Evolutionary conservation across 2,113 vertebrate species (phyloP).

Genomic region (Philantomba maxwellii): DNA sequence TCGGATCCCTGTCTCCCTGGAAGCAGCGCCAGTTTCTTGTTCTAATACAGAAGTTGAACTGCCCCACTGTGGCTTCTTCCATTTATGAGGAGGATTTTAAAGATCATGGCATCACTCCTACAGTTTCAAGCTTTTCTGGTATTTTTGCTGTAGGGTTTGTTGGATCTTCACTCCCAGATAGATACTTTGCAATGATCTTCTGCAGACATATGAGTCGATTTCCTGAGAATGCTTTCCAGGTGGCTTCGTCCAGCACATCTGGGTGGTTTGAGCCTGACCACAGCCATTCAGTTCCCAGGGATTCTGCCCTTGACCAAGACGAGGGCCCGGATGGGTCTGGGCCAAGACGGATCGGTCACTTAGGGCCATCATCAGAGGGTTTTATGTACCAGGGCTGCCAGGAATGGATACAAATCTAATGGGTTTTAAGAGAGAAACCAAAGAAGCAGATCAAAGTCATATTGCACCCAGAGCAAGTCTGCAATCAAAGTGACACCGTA

Average conservation of each 20-base stretch:
- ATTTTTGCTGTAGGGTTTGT: neutral
- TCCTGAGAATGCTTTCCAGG: neutral
- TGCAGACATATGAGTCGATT: neutral
- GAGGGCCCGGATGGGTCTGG: accelerated
- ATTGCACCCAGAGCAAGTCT: neutral
- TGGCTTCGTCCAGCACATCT: neutral
- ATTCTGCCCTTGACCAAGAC: accelerated
- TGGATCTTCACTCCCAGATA: neutral
- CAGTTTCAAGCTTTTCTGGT: neutral
- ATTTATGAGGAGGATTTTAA: neutral
- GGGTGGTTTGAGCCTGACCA: no score
- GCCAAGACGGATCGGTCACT: neutral
- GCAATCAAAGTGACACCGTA: neutral
- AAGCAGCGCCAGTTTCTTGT: neutral
- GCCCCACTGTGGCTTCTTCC: neutral
- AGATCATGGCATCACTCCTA: neutral
- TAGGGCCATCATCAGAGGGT: no score
- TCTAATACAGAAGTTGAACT: neutral
- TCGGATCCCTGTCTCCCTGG: neutral
- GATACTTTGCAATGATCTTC: neutral
- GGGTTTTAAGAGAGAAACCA: neutral
- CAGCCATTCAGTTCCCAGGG: neutral
- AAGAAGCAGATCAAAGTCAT: neutral
- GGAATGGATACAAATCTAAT: neutral
- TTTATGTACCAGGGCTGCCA: neutral